Percentiles rank a stretch among this genome's conserved stretches.
phyloP scores from a whole-genome alignment of 2,797 vertebrate genomes.

The Aplochiton taeniatus region DNA sequence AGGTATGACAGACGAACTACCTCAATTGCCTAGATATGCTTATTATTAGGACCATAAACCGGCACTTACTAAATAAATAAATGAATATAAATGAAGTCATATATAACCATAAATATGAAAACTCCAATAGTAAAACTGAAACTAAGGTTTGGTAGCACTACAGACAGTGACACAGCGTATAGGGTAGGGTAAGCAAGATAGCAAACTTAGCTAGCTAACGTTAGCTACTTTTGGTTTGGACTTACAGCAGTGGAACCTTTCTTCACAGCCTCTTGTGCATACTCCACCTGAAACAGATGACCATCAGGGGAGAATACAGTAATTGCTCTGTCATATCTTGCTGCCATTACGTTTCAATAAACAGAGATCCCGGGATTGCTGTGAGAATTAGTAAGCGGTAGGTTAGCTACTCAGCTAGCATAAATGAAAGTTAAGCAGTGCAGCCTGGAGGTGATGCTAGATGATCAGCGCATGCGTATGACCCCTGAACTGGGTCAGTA shows the following conservation, averaged over 20 bases:
- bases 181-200: conserved; percentile 54
- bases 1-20: too few relatives aligned
- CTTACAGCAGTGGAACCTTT: conserved; percentile 89
- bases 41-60: too few relatives aligned
- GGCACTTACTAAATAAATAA: too few relatives aligned
- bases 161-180: conserved; percentile 71
- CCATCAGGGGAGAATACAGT: conserved; percentile 90
- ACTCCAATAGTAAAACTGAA: conserved; percentile 50
- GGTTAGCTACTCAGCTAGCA: conserved; percentile 71
- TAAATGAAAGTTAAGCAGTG: neutral
- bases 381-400: conserved; percentile 17
- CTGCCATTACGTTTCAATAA: conserved; percentile 72
- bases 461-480: conserved; percentile 51
- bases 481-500: conserved; percentile 53
- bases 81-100: too few relatives aligned
- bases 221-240: conserved; percentile 37
- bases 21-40: too few relatives aligned
- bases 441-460: too few relatives aligned
- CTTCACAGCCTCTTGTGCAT: conserved; percentile 89
- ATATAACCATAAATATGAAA: too few relatives aligned
- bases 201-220: conserved; percentile 30
- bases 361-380: conserved; percentile 7
- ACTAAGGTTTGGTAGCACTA: conserved; percentile 14
- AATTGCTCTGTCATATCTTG: conserved; percentile 87
- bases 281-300: conserved; percentile 90